Evolutionary conservation across 2,888 invertebrate genomes (phyloP).

Genomic region (Anthrax anthrax): DNA sequence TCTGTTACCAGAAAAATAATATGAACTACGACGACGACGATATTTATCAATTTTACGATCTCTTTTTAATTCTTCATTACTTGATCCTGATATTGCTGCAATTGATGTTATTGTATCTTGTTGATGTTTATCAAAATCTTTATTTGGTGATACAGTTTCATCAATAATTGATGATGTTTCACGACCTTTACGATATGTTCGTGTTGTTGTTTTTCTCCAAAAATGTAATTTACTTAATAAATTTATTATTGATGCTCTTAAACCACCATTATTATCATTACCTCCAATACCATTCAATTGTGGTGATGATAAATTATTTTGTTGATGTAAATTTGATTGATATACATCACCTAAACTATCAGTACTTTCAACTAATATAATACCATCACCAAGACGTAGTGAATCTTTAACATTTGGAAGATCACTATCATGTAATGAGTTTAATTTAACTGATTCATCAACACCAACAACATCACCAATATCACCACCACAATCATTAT

Average conservation of each 20-base stretch:
- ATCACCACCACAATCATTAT: too few relatives aligned
- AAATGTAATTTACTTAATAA: constrained; percentile 22
- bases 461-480: not conserved
- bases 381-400: constrained; percentile 4
- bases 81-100: not conserved
- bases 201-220: constrained; percentile 17
- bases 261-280: constrained; percentile 9
- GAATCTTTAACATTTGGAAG: constrained; percentile 6
- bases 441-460: not conserved
- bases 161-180: constrained; percentile 8
- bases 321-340: not conserved
- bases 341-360: constrained; percentile 9
- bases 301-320: too few relatives aligned
- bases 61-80: constrained; percentile 6
- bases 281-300: too few relatives aligned
- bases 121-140: not conserved
- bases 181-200: constrained; percentile 12
- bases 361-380: constrained; percentile 8
- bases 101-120: not conserved
- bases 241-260: constrained; percentile 19
- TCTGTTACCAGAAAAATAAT: constrained; percentile 30
- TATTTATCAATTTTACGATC: constrained; percentile 27
- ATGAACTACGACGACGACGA: constrained; percentile 29
- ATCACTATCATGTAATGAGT: not conserved
- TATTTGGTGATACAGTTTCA: constrained; percentile 8